A percentile compares a stretch with the other conserved stretches of the same genome.
phyloP scores from a whole-genome alignment of 2,797 vertebrate species.

The Megalops cyprinoides region DNA sequence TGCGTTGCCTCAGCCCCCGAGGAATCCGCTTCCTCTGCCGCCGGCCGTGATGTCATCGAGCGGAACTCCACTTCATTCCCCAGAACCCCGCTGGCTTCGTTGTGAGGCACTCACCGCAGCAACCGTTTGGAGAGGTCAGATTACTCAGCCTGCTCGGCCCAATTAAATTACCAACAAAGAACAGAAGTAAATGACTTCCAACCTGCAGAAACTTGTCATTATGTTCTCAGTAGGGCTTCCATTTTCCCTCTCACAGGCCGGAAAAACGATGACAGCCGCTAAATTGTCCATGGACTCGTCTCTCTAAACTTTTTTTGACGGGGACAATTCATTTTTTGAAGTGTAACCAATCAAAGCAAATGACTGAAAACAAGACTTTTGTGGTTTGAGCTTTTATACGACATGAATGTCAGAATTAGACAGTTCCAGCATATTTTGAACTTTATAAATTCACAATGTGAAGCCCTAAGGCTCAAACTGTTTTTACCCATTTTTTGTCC shows the following conservation, averaged over 20 bases:
- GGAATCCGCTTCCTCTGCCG: constrained; percentile 31
- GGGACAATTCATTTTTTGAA: background rate
- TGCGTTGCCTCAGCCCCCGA: constrained; percentile 32
- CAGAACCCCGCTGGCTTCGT: background rate
- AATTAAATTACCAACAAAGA: constrained; percentile 30
- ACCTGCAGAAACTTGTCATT: constrained; percentile 38
- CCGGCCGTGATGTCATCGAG: constrained; percentile 46
- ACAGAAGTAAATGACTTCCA: constrained; percentile 41
- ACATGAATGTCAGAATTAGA: background rate
- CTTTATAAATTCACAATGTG: background rate
- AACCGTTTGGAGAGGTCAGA: background rate
- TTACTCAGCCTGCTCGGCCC: constrained; percentile 17
- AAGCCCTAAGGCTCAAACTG: background rate
- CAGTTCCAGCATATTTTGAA: background rate
- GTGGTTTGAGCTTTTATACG: background rate
- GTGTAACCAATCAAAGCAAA: background rate
- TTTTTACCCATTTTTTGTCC: too few relatives aligned
- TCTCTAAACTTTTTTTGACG: background rate
- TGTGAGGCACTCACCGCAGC: background rate
- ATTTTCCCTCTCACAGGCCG: background rate
- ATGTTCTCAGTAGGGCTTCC: constrained; percentile 15
- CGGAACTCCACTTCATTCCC: background rate
- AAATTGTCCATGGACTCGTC: constrained; percentile 31
- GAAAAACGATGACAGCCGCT: constrained; percentile 34
- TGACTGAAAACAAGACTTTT: background rate